Evolutionary conservation across 2,888 invertebrate species (phyloP), one percentile per base, ranked within the genome.

Genomic region (Pteria penguin): DNA sequence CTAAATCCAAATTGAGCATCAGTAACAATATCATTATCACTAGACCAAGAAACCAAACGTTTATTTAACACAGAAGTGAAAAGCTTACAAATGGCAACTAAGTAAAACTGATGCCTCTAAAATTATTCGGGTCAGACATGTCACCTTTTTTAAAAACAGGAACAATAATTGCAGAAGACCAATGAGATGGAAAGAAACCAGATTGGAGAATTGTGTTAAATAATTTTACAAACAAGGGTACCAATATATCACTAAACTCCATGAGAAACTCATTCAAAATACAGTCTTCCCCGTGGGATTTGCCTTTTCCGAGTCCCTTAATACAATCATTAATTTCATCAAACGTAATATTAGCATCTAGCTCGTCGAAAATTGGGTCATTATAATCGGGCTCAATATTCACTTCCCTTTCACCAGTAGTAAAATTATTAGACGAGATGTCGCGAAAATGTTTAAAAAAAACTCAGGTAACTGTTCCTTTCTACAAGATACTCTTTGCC

Each of bases 1-100:
- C 58, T 26, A 60, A 69, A 69, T n/a, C 36, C 60, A 69, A 69
- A 60, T 27, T 69, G 62, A 3, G 33, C 67, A 57, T 67, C 55
- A 14, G 68, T 68, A 1, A 68, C 24, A 57, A 55, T 26, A 57
- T 68, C 55, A 31, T 68, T 57, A 8, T 8, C 14, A 31, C 57
- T 31, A 45, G 57, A 32, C 68, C 68, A 68, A 32, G 54, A 32
- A 45, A 32, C 26, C n/a, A 69, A 45, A 26, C 69, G 52, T 55
- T 24, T 58, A 24, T 69, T 69, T 27, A 69, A 58, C 1, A 58
- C 36, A 24, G 60, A 57, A 55, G 69, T 69, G 26, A 69, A 69
- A 26, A 69, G 26, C 8, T 69, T 69, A 24, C 24, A n/a, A 55
- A 58, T 58, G n/a, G 18, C 36, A 58, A 58, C 36, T 58, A 1